A percentile compares a stretch with the other conserved stretches of the same genome.
Evolutionary conservation across 2,113 vertebrate species (phyloP).

Genomic region (Phycodurus eques): DNA sequence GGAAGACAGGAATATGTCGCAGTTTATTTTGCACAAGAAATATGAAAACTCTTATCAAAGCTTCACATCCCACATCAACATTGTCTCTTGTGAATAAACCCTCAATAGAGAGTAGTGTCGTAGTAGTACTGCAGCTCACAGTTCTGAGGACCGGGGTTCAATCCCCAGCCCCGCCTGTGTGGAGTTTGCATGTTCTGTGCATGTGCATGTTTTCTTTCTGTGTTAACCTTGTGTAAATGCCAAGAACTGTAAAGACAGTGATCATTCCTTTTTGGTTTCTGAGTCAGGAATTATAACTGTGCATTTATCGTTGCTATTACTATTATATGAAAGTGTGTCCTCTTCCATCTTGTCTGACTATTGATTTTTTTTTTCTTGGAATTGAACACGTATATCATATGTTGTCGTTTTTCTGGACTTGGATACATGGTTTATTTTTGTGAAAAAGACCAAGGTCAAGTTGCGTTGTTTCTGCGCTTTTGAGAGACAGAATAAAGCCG

Average conservation of each 20-base stretch:
- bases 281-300: not conserved
- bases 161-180: too few species aligned
- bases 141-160: too few species aligned
- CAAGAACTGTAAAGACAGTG: not conserved
- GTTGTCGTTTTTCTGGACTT: slow-evolving; percentile 18
- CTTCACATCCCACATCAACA: too few species aligned
- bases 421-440: slow-evolving; percentile 35
- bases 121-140: slow-evolving; percentile 9
- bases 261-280: not conserved
- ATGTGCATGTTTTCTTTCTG: not conserved
- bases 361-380: slow-evolving; percentile 2
- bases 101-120: not conserved
- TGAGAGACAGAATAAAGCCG: slow-evolving; percentile 5
- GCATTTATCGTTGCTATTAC: not conserved
- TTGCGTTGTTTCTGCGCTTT: slow-evolving; percentile 22
- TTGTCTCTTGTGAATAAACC: too few species aligned
- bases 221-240: not conserved
- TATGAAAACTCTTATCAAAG: too few species aligned
- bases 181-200: too few species aligned
- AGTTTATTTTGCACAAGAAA: too few species aligned
- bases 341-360: not conserved
- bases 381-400: not conserved
- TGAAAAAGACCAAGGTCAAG: slow-evolving; percentile 14
- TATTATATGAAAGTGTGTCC: not conserved
- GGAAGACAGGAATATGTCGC: too few species aligned